phyloP scores from a whole-genome alignment of 2,888 invertebrate species.

The Onchidella celtica region DNA sequence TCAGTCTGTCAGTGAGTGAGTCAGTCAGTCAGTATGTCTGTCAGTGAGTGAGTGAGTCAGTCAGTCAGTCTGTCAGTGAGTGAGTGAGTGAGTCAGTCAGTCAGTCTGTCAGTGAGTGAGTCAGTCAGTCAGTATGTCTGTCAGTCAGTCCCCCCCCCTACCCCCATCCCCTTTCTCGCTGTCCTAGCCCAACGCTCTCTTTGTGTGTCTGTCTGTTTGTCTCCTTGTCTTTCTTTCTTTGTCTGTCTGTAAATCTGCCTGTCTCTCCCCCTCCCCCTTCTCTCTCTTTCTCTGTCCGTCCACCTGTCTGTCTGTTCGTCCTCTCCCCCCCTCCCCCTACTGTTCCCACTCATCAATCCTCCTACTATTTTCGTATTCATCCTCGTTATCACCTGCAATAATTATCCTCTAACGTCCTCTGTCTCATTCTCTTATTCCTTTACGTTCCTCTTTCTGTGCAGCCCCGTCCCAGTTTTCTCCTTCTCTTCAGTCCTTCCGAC shows the following conservation, averaged over 20 bases:
- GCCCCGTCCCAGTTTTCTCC: too few species aligned
- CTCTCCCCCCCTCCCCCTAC: background rate
- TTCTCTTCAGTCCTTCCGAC: too few species aligned
- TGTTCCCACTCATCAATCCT: background rate
- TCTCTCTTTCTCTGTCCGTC: background rate
- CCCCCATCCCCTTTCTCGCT: too few species aligned
- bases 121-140: background rate
- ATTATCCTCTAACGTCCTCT: too few species aligned
- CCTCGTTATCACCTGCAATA: too few species aligned
- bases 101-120: background rate
- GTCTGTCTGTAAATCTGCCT: too few species aligned
- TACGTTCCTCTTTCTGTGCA: too few species aligned
- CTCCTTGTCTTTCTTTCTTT: background rate
- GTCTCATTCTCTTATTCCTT: too few species aligned
- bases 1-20: background rate
- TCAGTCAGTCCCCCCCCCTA: too few species aligned
- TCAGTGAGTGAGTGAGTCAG: background rate
- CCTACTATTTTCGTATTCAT: too few species aligned
- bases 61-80: background rate
- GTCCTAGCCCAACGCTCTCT: too few species aligned
- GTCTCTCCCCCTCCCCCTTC: background rate
- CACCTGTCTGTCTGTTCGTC: background rate
- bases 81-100: conserved; percentile 6
- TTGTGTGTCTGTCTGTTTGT: too few species aligned
- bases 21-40: background rate